Base-by-base conservation (phyloP, 1,140 invertebrate species). In the Spodoptera litura region DNA sequence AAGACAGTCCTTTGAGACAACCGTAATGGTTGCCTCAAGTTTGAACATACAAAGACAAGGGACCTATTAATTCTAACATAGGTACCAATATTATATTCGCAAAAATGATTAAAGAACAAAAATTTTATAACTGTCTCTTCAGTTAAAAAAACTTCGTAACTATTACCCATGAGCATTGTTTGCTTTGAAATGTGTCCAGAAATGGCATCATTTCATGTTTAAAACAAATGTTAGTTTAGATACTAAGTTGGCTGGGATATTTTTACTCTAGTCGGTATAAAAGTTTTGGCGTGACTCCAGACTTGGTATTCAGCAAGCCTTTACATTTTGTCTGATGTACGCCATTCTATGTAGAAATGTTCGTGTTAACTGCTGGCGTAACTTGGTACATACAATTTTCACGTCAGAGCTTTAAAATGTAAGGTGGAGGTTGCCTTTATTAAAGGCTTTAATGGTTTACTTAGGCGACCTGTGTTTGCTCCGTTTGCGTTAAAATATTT, bases 201-300 rank as follows among this genome's bases (percentile, higher is more conserved):
- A 73, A 73, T 59, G 55, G 20, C 71, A 64, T 53, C 38, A 62
- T 62, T 64, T 64, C 44, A 62, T 52, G 13, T 61, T 44, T 52
- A 20, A 62, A 35, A 62, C 73, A 74, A 74, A 74, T 59, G 55
- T 49, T 73, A 38, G 35, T 38, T 62, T 51, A 75, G 25, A 75
- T 75, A 62, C 44, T 25, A 44, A 73, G 55, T 73, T 73, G 71
- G 71, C 71, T 59, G 56, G 55, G 49, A 74, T 61, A 59, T 74
- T 70, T 70, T 20, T 15, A 58, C 52, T 64, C 55, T 58, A 51
- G 52, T 31, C 73, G 15, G 49, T 75, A 52, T 35, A 75, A 52
- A 44, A 73, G 0, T 64, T 64, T 61, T 75, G 73, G 73, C 73
- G n/a, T 75, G 4, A 11, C 27, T 59, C 73, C 73, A 75, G 58